phyloP scores from a whole-genome alignment of 2,797 vertebrate genomes.

The Phataginus tetradactyla region DNA sequence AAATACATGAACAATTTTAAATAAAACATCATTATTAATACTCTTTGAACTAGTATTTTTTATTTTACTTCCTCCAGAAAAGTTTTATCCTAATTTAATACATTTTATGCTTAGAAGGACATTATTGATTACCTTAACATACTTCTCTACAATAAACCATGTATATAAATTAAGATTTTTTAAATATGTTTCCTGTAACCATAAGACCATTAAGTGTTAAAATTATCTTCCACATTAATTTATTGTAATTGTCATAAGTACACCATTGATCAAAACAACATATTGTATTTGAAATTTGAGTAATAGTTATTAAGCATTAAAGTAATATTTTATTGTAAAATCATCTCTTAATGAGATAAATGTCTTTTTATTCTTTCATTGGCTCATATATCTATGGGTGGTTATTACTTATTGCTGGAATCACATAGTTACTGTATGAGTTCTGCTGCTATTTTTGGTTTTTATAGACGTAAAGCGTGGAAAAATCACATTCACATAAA shows the following conservation, averaged over 20 bases:
- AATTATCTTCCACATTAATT: constrained; percentile 37
- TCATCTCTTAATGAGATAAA: constrained; percentile 28
- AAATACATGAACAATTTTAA: constrained; percentile 22
- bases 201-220: constrained; percentile 32
- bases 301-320: constrained; percentile 48
- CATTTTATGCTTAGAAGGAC: constrained; percentile 36
- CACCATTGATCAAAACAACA: constrained; percentile 48
- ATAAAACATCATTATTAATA: constrained; percentile 36
- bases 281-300: constrained; percentile 53
- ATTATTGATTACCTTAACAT: constrained; percentile 38
- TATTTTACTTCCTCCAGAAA: not conserved
- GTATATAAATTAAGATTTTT: constrained; percentile 59
- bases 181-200: constrained; percentile 46
- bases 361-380: constrained; percentile 44
- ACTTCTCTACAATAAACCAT: constrained; percentile 46
- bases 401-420: constrained; percentile 11
- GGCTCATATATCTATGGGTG: not conserved
- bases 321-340: constrained; percentile 50
- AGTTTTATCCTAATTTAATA: not conserved
- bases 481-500: not conserved
- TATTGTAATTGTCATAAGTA: constrained; percentile 37
- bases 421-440: not conserved
- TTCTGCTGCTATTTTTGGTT: constrained; percentile 11
- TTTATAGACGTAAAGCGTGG: not conserved
- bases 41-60: constrained; percentile 30